These are phyloP conservation scores for Onychomys arenicola DNA, from an alignment of 2,797 vertebrate genomes.

Conservation along the genomic window DNA sequence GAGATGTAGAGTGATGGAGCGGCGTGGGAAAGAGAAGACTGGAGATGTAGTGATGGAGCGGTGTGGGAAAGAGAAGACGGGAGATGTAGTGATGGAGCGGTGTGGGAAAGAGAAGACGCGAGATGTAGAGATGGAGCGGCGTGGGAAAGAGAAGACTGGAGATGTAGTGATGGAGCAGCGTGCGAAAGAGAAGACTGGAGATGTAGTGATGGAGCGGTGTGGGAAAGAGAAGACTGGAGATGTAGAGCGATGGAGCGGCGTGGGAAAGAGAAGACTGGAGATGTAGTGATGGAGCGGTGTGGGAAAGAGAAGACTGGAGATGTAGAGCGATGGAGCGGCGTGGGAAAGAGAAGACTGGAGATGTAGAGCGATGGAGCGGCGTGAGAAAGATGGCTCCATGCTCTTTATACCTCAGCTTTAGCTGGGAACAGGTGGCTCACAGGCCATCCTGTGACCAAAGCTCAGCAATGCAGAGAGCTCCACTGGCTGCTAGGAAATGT, in stretches of 20 bases:
- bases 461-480: slow-evolving; percentile 74
- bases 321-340: slow-evolving; percentile 52
- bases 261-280: background rate
- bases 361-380: slow-evolving; percentile 58
- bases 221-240: background rate
- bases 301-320: background rate
- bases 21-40: slow-evolving; percentile 4
- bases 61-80: background rate
- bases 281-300: slow-evolving; percentile 55
- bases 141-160: background rate
- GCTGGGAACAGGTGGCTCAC: background rate
- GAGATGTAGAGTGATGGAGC: slow-evolving; percentile 62
- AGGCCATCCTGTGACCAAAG: slow-evolving; percentile 34
- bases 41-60: slow-evolving; percentile 58
- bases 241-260: slow-evolving; percentile 58
- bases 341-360: background rate
- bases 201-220: slow-evolving; percentile 51
- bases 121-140: slow-evolving; percentile 57
- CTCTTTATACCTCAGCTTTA: background rate
- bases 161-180: slow-evolving; percentile 51
- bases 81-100: slow-evolving; percentile 60
- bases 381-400: background rate
- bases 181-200: background rate
- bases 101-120: background rate
- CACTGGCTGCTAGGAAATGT: slow-evolving; percentile 66